phyloP scores from a whole-genome alignment of 1,140 invertebrate genomes.

The Lepidotrigona ventralis region DNA sequence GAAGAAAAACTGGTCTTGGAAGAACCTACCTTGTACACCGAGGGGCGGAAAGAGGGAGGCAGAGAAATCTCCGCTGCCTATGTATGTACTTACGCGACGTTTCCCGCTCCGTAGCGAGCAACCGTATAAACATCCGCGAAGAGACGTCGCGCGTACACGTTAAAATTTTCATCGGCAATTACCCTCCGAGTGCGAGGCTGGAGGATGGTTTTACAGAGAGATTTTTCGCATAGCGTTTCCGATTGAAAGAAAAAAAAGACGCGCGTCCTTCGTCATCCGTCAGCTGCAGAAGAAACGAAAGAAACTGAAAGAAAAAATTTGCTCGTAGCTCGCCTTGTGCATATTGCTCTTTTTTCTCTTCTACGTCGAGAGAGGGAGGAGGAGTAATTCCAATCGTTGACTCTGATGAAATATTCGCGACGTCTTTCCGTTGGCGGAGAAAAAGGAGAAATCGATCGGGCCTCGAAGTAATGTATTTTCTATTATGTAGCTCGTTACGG shows the following conservation, averaged over 20 bases:
- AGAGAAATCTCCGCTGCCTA: not conserved
- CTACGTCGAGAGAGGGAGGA: not conserved
- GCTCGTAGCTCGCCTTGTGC: not conserved
- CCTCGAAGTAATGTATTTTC: not conserved
- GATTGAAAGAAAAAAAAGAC: not conserved
- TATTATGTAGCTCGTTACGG: not conserved
- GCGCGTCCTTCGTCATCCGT: not conserved
- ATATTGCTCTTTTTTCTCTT: not conserved
- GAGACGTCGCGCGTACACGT: conserved; percentile 16
- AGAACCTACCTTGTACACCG: conserved; percentile 35
- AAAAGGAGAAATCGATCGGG: no score
- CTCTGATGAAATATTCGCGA: not conserved
- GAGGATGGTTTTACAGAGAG: not conserved
- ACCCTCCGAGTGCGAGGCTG: not conserved
- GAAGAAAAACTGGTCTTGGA: conserved; percentile 53
- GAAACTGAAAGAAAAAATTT: not conserved
- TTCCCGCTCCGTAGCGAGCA: conserved; percentile 22
- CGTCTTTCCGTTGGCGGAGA: not conserved
- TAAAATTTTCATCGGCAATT: conserved; percentile 7
- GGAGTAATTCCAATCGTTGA: not conserved
- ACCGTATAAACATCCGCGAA: conserved; percentile 36
- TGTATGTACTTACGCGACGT: not conserved
- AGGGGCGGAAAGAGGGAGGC: not conserved
- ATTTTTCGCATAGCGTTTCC: not conserved
- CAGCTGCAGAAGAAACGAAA: not conserved